phyloP scores from a whole-genome alignment of 30 jellyfish, hydroid and myxozoan genomes.

The Aurelia coerulea region DNA sequence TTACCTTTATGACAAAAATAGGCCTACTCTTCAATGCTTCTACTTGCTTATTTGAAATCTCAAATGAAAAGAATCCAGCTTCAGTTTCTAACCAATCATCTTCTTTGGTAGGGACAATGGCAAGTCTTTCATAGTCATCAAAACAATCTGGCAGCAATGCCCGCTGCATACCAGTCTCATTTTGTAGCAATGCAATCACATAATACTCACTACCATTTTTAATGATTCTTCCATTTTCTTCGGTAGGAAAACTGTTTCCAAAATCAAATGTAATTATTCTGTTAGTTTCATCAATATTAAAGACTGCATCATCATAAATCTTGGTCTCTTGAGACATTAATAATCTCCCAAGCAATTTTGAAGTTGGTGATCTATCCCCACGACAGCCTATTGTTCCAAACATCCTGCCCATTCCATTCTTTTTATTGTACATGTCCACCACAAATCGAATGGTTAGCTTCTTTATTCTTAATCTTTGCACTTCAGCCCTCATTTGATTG shows the following conservation, averaged over 20 bases:
- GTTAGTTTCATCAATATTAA: conserved; percentile 15
- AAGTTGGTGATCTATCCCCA: conserved; percentile 22
- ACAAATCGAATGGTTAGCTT: conserved; percentile 34
- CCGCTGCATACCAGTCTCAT: background rate
- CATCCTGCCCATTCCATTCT: conserved; percentile 25
- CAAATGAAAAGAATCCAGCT: conserved; percentile 41
- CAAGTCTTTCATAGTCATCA: conserved; percentile 4
- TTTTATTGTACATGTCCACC: conserved; percentile 14
- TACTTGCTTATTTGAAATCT: background rate
- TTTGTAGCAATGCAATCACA: conserved; percentile 8
- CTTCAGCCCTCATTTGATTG: background rate
- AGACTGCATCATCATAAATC: conserved; percentile 22
- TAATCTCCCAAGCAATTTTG: conserved; percentile 26
- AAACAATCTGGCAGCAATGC: background rate
- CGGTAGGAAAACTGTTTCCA: conserved; percentile 51
- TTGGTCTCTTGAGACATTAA: conserved; percentile 6
- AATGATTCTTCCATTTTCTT: conserved; percentile 8
- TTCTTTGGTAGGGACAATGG: conserved; percentile 16
- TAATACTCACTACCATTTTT: conserved; percentile 9
- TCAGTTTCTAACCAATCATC: conserved; percentile 29
- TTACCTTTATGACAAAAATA: conserved; percentile 36
- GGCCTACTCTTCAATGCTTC: conserved; percentile 1
- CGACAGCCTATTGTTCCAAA: conserved; percentile 67
- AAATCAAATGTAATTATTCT: conserved; percentile 32
- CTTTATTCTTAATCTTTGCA: conserved; percentile 1